Conservation (phyloP, 2,888 invertebrate genomes). For the Tolmerus cingulatus region DNA sequence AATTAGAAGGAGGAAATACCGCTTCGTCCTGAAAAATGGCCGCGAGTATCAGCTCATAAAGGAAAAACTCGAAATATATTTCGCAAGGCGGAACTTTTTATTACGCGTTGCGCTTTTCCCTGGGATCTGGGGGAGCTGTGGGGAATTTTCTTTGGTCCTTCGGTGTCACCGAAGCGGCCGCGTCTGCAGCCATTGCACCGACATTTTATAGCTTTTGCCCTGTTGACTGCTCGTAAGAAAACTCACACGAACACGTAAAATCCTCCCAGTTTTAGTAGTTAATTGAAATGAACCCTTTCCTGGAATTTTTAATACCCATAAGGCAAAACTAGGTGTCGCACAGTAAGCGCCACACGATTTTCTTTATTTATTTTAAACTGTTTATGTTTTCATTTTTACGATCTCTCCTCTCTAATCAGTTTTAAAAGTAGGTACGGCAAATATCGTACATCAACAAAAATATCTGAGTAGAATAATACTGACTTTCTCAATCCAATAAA, state of each 20-base stretch:
- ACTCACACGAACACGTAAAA: background rate
- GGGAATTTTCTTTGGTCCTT: background rate
- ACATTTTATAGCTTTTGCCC: background rate
- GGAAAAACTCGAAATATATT: conserved; percentile 37
- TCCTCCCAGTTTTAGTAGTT: conserved; percentile 24
- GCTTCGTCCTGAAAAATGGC: conserved; percentile 43
- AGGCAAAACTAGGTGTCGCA: background rate
- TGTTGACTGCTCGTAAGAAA: conserved; percentile 7
- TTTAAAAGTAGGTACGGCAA: background rate
- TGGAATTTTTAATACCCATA: background rate
- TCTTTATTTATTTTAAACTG: background rate
- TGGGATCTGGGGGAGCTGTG: background rate
- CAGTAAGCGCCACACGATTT: background rate
- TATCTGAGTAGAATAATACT: background rate
- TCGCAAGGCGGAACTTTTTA: conserved; percentile 37
- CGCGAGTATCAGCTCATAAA: conserved; percentile 42
- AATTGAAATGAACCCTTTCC: conserved; percentile 6
- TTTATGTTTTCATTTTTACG: background rate
- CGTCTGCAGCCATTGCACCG: background rate
- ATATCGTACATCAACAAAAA: background rate
- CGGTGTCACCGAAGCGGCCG: background rate
- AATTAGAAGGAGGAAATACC: conserved; percentile 46
- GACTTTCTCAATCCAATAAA: background rate
- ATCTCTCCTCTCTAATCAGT: background rate
- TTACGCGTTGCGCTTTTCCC: conserved; percentile 25